These are phyloP conservation scores for Drosophila putrida DNA, from an alignment of 2,888 invertebrate species.

Conservation along the genomic window DNA sequence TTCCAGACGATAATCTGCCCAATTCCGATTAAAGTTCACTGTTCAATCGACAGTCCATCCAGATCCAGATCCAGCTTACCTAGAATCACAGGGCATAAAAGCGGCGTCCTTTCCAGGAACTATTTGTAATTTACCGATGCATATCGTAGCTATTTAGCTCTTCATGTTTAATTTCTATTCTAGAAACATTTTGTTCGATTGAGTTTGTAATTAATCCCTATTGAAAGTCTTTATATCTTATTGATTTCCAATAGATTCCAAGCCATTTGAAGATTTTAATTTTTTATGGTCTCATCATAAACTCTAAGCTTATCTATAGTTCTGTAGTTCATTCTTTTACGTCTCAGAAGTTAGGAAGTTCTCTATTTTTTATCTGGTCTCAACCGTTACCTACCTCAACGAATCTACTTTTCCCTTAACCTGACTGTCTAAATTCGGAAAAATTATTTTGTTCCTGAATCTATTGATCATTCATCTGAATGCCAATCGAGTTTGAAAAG, in stretches of 20 bases:
- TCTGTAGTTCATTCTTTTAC: too few species aligned
- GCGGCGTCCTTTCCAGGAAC: conserved; percentile 84
- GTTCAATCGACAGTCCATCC: conserved; percentile 90
- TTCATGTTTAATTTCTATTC: background rate
- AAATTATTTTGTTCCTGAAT: background rate
- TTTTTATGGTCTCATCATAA: background rate
- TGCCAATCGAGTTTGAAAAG: background rate
- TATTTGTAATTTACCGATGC: conserved; percentile 15
- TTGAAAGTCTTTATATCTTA: too few species aligned
- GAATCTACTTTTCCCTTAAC: background rate
- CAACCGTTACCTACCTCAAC: too few species aligned
- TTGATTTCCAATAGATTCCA: too few species aligned
- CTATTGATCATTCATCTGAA: conserved; percentile 8
- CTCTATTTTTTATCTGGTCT: too few species aligned
- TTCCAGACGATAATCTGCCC: conserved; percentile 89
- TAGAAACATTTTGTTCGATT: background rate
- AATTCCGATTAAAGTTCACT: conserved; percentile 88
- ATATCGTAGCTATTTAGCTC: background rate
- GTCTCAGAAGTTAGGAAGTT: too few species aligned
- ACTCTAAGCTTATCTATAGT: background rate
- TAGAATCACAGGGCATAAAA: conserved; percentile 86
- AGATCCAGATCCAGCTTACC: conserved; percentile 87
- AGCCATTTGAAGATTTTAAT: background rate
- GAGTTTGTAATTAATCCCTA: background rate
- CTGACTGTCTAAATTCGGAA: background rate